Conservation (phyloP, 2,113 vertebrate genomes). For the Entelurus aequoreus region DNA sequence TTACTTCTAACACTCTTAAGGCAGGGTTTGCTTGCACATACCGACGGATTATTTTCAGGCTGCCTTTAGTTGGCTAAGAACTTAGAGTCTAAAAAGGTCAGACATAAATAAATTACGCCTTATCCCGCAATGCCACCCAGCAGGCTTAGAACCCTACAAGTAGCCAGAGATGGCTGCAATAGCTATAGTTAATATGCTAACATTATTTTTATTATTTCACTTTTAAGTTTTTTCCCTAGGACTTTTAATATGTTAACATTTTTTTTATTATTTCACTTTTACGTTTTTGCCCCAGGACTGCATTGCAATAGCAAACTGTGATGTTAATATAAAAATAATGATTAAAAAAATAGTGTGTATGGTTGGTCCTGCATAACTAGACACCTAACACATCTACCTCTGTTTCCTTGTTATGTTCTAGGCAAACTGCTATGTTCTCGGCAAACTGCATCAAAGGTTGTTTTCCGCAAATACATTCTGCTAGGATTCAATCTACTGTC, state of each 20-base stretch:
- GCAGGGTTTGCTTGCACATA: conserved; percentile 23
- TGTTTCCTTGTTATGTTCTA: conserved; percentile 24
- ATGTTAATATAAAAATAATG: conserved; percentile 13
- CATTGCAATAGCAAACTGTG: not conserved
- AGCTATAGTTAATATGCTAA: conserved; percentile 30
- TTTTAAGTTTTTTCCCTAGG: conserved; percentile 20
- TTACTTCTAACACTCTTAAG: conserved; percentile 42
- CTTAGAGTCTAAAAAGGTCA: conserved; percentile 53
- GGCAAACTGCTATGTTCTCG: conserved; percentile 25
- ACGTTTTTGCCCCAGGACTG: conserved; percentile 21
- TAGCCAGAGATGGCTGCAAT: conserved; percentile 39
- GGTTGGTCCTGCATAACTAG: not conserved
- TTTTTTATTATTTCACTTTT: conserved; percentile 36
- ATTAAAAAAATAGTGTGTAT: not conserved
- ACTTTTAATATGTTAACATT: conserved; percentile 35
- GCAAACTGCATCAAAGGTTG: conserved; percentile 41
- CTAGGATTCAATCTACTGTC: conserved; percentile 56
- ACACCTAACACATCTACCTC: conserved; percentile 1
- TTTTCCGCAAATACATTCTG: conserved; percentile 40
- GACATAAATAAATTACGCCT: conserved; percentile 56
- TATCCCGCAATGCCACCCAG: conserved; percentile 24
- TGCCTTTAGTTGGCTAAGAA: conserved; percentile 36
- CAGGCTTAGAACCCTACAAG: conserved; percentile 38
- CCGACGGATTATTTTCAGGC: conserved; percentile 42
- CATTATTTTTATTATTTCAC: conserved; percentile 37